Evolutionary conservation across 1,140 invertebrate genomes (phyloP), one percentile per base, ranked within the genome.

Genomic region (Aphis craccivora): DNA sequence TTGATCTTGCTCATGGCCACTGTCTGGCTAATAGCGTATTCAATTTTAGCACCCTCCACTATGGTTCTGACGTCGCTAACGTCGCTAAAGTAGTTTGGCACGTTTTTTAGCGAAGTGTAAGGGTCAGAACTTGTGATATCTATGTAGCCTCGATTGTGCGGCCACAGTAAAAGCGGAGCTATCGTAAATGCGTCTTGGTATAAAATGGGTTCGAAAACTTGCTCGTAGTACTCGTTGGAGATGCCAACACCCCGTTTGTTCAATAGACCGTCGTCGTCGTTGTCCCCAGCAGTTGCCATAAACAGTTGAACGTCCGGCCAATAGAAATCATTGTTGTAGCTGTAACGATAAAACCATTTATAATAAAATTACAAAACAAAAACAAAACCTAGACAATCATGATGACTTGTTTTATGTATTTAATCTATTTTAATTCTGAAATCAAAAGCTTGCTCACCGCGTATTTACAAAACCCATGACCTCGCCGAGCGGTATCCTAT

Each of bases 271-370:
- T 97, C 97, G 94, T 98, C 98, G 8, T 97, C 96, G 84, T 96
- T 97, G 93, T 97, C 97, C 22, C 96, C 96, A 51, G 96, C 96
- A 4, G 97, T 96, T 5, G 96, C 96, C 94, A 98, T 95, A 94
- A 98, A 97, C 18, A 98, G 94, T 94, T 98, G 97, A 76, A 98
- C 96, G 94, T 98, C 98, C 0, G 98, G 98, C 95, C 96, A 97
- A 95, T 96, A 95, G 0, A 94, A 94, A 11, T 95, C 94, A 94
- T 97, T 95, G 94, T 96, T 96, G 93, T 97, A 97, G 93, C 96
- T 96, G 53, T 81, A 51, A 84, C 60, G 30, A 20, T 0, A n/a
- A 67, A 67, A 67, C 30, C 11, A 45, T 45, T 14, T 30, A 40
- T 30, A 43, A 43, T 45, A 25, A 37, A 18, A 84, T 35, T 30